phyloP scores from a whole-genome alignment of 64 coral and sea anemone genomes.

The Dendrophyllia cribrosa region DNA sequence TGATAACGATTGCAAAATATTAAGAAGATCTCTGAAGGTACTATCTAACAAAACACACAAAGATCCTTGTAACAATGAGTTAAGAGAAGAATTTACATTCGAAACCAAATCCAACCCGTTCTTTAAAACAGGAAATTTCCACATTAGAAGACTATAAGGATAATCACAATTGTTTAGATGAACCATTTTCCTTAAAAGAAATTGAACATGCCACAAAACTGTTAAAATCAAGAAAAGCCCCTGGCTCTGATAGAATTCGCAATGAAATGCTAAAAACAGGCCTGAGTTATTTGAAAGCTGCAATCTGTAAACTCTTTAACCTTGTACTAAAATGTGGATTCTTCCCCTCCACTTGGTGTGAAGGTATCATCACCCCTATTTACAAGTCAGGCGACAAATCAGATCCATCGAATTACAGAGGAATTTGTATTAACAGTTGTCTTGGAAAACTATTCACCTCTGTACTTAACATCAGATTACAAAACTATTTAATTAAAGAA shows the following conservation, averaged over 20 bases:
- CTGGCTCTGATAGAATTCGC: neutral
- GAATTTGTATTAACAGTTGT: constrained; percentile 29
- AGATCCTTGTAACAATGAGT: no score
- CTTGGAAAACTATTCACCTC: constrained; percentile 12
- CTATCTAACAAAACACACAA: no score
- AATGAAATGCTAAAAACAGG: constrained; percentile 17
- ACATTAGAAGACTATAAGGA: no score
- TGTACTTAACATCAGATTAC: constrained; percentile 21
- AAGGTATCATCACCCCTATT: constrained; percentile 26
- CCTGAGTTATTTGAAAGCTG: neutral
- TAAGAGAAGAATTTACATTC: neutral
- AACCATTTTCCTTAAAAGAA: neutral
- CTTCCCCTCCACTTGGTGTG: constrained; percentile 12
- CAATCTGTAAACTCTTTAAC: constrained; percentile 4
- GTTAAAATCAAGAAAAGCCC: neutral
- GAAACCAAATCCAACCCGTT: neutral
- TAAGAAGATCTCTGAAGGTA: no score
- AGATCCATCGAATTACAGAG: constrained; percentile 43
- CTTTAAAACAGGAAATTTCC: neutral
- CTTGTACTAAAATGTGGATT: neutral
- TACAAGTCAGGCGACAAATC: neutral
- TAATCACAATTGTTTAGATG: neutral
- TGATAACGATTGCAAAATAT: no score
- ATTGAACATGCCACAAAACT: neutral
- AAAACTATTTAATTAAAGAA: neutral